Evolutionary conservation across 2,888 invertebrate genomes (phyloP), one percentile per base, ranked within the genome.

Genomic region (Stenchaetothrips biformis): DNA sequence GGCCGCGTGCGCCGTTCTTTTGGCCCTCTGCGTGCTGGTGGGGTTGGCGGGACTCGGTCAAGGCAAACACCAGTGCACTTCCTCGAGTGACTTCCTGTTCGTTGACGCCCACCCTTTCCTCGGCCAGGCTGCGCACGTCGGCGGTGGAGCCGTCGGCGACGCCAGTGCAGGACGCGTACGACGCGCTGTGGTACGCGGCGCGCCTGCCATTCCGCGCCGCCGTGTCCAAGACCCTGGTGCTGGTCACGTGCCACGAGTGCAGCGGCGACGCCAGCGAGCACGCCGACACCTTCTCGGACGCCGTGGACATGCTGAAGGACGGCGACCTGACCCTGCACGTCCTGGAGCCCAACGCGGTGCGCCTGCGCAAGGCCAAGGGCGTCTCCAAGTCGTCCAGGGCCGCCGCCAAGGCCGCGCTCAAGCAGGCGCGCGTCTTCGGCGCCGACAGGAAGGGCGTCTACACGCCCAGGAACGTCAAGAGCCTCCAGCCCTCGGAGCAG

Each of bases 201-300:
- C 82, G 83, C 13, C 83, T 86, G 7, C 86, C 87, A 47, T 89
- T 87, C 86, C 85, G 89, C 78, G 84, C 87, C 11, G 89, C 88
- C 2, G 88, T 87, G 37, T 86, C 86, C 80, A 89, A 89, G 83
- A 86, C 85, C 37, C 85, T 89, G 79, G 83, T 89, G 59, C 85
- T 88, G 37, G 82, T 88, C 80, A 86, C 86, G 59, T 88, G 88
- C 82, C 83, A 83, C 48, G 83, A 83, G 21, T 84, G 84, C 74
- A 85, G 85, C 21, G 84, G 84, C 62, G 83, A 84, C 25, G 67
- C 67, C 21, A 74, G 67, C 67, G 67, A 74, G 21, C 67, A 74
- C 9, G 67, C 67, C 67, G 7, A 7, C 25, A 11, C 21, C 25
- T 74, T 74, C 67, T 74, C 67, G 21, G 67, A 74, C 67, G 67